phyloP scores from a whole-genome alignment of 2,113 vertebrate genomes.

The Puma concolor region DNA sequence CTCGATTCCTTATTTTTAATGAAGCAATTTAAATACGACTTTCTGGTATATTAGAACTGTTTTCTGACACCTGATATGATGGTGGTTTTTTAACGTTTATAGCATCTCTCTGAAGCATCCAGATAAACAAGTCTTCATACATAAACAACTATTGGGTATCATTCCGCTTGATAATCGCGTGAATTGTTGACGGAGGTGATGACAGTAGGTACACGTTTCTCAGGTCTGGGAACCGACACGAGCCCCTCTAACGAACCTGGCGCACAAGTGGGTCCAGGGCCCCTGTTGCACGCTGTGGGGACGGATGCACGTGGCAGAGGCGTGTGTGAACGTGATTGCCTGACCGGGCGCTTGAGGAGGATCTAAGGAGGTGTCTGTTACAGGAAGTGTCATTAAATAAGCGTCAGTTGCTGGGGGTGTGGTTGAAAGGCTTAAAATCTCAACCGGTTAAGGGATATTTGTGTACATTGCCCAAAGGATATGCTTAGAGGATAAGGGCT shows the following conservation, averaged over 20 bases:
- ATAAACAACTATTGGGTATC: not conserved
- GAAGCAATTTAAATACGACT: not conserved
- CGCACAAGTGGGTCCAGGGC: fast-evolving
- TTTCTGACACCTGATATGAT: not conserved
- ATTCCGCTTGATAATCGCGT: not conserved
- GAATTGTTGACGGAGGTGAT: not conserved
- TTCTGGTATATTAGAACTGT: not conserved
- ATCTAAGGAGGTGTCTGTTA: not conserved
- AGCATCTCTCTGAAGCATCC: not conserved
- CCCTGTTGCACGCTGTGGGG: fast-evolving
- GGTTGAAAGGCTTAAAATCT: not conserved
- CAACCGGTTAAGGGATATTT: not conserved
- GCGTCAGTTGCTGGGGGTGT: not conserved
- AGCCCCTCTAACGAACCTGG: fast-evolving
- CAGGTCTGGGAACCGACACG: not conserved
- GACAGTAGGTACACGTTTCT: not conserved
- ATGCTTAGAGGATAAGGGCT: not conserved
- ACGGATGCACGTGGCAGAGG: fast-evolving
- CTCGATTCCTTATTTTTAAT: too few relatives aligned
- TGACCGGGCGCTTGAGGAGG: not conserved
- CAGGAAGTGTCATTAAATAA: not conserved
- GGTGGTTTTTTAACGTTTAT: not conserved
- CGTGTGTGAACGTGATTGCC: fast-evolving
- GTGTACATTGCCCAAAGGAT: not conserved
- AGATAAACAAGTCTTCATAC: not conserved